Evolutionary conservation across 2,797 vertebrate species (phyloP).

Genomic region (Stomatorhinus walkeri): DNA sequence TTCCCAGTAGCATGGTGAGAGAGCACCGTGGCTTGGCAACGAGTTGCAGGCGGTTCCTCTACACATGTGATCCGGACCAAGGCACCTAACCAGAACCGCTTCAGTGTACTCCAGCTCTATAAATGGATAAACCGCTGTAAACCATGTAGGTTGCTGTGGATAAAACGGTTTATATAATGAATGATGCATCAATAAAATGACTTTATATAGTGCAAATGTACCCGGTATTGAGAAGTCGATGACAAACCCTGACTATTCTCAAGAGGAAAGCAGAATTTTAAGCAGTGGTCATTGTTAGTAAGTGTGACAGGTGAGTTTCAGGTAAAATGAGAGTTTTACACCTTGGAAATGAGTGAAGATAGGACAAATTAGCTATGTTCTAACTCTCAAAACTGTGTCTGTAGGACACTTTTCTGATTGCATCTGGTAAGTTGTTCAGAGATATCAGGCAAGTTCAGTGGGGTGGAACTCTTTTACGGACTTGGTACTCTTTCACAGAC

Average conservation of each 20-base stretch:
- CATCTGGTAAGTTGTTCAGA: neutral
- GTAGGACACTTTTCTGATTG: neutral
- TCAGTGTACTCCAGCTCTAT: neutral
- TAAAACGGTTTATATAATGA: neutral
- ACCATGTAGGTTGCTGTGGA: neutral
- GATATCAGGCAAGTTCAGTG: neutral
- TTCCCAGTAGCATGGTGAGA: neutral
- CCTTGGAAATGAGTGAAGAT: neutral
- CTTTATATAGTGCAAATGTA: constrained; percentile 11
- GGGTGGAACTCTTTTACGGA: neutral
- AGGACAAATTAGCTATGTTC: neutral
- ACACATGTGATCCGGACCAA: neutral
- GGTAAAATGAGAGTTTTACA: neutral
- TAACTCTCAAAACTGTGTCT: neutral
- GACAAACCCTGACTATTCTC: neutral
- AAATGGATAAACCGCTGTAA: neutral
- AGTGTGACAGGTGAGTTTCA: neutral
- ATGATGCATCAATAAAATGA: neutral
- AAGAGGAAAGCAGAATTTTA: neutral
- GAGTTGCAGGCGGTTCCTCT: neutral
- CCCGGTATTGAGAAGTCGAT: neutral
- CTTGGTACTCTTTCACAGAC: neutral
- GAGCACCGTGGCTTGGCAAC: neutral
- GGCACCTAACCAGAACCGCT: neutral
- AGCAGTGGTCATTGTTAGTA: neutral